Base-by-base conservation (phyloP, 2,797 vertebrate genomes). In the Pangasius djambal region DNA sequence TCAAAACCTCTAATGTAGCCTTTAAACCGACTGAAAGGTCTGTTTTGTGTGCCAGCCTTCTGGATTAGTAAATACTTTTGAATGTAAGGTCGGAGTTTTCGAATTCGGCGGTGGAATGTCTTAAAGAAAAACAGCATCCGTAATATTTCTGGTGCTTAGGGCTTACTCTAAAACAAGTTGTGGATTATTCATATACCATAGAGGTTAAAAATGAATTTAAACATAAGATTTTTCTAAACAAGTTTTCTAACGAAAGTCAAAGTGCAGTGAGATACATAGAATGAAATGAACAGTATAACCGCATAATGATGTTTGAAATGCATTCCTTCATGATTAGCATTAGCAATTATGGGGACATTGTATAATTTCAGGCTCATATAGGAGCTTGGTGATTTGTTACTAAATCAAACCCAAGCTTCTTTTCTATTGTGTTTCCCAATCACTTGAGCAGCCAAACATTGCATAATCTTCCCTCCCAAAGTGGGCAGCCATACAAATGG, bases 401-500 rank as follows among this genome's bases (percentile, higher is more conserved):
- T 79, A 81, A 90, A 85, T 90, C 61, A 85, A 85, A 37, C 34
- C 77, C 52, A 40, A 65, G 59, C 50, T 40, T 37, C 55, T 88
- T 50, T 50, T 74, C 70, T 65, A 69, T 89, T 90, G 75, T 89
- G 85, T 82, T 74, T 85, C 16, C 65, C 44, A 85, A 85, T 90
- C 86, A 85, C 61, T 87, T 52, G 25, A 69, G 4, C 40, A 88
- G 63, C 34, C 81, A 85, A 78, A 89, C 86, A 85, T 85, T 63
- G 86, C 59, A 78, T 87, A 79, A 67, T 55, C 44, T 22, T 75
- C 22, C 59, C 44, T 78, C 78, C 70, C 3, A 61, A 86, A 79
- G 63, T 87, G 88, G 90, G 89, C 89, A 88, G 77, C 82, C 57
- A 81, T 77, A 87, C 22, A 37, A 87, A 87, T 48, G 74, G 78